Base-by-base conservation (phyloP, 1,140 invertebrate species). In the Acyrthosiphon pisum region DNA sequence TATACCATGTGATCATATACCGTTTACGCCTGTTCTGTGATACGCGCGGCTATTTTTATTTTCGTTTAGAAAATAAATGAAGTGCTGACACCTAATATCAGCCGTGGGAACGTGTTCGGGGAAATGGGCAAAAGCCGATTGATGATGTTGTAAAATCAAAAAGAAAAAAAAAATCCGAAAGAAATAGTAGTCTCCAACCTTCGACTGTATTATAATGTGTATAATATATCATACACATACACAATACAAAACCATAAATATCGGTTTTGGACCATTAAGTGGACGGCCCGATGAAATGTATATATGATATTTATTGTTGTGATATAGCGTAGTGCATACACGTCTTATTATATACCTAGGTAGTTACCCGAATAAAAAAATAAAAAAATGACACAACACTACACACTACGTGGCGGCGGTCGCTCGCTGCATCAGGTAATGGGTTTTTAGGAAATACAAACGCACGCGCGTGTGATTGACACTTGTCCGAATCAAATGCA, bases 241-340 rank as follows among this genome's bases (percentile, higher is more conserved):
- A 92, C 91, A 92, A 92, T 92, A 93, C 91, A 53, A 93, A 93
- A 93, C 81, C 91, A 93, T 93, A 93, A 93, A 84, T 93, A 93
- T 93, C 91, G 91, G 48, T 83, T 93, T 93, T 93, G 81, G 50
- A 84, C 91, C 91, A 93, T 93, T 93, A 93, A 93, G 91, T 93
- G 48, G 91, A 93, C 81, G 50, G 48, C 35, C 35, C 91, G 81
- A 53, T 84, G 91, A 92, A 92, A 83, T 84, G 35, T 92, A 56
- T 92, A 84, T 83, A 22, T 26, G 81, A 37, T 84, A 41, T 37
- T 18, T 84, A 84, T 91, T 92, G 56, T 93, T 93, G 81, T 93
- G 41, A 86, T 84, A 86, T 56, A 86, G 81, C 35, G 37, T 56
- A 68, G 50, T 56, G 50, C 35, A 26, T 9, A n/a, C 6, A 22